phyloP scores from a whole-genome alignment of 2,113 vertebrate genomes.

The Macrotis lagotis region DNA sequence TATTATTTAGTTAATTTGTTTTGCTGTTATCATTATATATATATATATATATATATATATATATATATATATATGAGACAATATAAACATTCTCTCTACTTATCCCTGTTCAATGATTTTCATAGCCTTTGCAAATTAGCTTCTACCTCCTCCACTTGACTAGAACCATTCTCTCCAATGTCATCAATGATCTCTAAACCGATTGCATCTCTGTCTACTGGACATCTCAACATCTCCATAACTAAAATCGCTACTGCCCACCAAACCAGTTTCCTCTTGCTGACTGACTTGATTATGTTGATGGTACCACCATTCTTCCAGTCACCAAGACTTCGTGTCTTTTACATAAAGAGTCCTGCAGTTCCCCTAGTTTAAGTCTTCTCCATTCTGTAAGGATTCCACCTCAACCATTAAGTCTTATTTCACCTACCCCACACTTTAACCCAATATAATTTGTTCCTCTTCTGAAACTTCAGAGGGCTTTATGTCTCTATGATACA shows the following conservation, averaged over 20 bases:
- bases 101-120: not conserved
- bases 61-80: no score
- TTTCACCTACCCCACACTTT: not conserved
- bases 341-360: no score
- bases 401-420: not conserved
- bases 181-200: not conserved
- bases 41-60: not conserved
- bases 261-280: not conserved
- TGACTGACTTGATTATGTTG: not conserved
- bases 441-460: not conserved
- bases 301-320: not conserved
- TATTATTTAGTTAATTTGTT: not conserved
- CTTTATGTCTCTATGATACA: not conserved
- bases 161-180: not conserved
- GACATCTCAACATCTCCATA: not conserved
- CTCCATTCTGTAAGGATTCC: not conserved
- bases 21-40: not conserved
- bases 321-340: not conserved
- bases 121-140: not conserved
- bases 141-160: not conserved
- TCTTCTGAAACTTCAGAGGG: not conserved
- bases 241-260: not conserved
- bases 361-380: not conserved
- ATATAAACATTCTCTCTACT: not conserved
- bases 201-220: not conserved